These are phyloP conservation scores for Strigamia maritima DNA, from an alignment of 2,888 invertebrate species.

Conservation along the genomic window DNA sequence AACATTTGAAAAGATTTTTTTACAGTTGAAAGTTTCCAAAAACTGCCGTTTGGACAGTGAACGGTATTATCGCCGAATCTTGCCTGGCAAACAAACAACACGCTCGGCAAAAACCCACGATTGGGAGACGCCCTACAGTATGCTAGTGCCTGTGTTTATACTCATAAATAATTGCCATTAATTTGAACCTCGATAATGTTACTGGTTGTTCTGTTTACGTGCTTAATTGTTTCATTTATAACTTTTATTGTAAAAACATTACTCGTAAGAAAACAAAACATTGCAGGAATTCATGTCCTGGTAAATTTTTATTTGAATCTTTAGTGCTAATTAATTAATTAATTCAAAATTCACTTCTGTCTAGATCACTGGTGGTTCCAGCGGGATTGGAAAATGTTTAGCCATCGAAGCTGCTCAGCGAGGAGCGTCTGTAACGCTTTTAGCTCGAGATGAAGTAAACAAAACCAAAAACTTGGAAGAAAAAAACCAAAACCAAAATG, in stretches of 20 bases:
- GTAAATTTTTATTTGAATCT: background rate
- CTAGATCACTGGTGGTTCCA: constrained; percentile 87
- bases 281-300: background rate
- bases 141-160: too few species aligned
- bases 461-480: too few species aligned
- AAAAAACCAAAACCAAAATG: background rate
- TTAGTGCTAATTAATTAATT: background rate
- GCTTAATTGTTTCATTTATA: background rate
- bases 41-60: background rate
- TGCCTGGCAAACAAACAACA: background rate
- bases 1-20: background rate
- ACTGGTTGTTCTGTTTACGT: background rate
- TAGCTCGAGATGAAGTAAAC: constrained; percentile 74
- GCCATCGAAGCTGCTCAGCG: constrained; percentile 71
- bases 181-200: background rate
- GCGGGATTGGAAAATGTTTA: constrained; percentile 85
- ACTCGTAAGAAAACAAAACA: background rate
- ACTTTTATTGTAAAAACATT: constrained; percentile 2
- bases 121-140: background rate
- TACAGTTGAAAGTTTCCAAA: background rate
- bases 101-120: too few species aligned
- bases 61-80: background rate
- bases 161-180: too few species aligned
- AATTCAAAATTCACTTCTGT: constrained; percentile 32
- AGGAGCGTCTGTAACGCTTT: constrained; percentile 86